These are phyloP conservation scores for Intellagama lesueurii DNA, from an alignment of 2,797 vertebrate species.

Conservation along the genomic window DNA sequence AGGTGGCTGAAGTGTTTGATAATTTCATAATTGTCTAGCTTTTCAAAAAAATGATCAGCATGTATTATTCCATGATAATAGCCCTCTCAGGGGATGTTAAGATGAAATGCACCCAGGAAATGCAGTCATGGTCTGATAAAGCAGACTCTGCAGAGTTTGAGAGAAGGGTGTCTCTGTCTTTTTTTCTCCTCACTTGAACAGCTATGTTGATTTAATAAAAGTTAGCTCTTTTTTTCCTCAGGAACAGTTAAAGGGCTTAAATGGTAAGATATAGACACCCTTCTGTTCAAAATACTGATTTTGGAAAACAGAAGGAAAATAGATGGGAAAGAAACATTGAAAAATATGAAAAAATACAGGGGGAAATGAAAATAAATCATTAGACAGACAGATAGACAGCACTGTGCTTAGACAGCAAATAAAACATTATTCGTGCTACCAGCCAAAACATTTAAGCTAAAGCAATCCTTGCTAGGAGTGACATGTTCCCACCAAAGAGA, in stretches of 20 bases:
- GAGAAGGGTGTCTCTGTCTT: neutral
- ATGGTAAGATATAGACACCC: neutral
- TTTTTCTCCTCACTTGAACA: slow-evolving; percentile 11
- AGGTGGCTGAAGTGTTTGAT: slow-evolving; percentile 40
- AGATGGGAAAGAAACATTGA: neutral
- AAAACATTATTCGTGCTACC: neutral
- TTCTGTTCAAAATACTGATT: neutral
- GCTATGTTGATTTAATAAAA: slow-evolving; percentile 37
- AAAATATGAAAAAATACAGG: neutral
- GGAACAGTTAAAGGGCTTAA: neutral
- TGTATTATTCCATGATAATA: slow-evolving; percentile 16
- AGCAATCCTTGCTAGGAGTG: neutral
- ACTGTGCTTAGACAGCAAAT: neutral
- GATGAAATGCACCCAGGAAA: slow-evolving; percentile 24
- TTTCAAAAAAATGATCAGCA: slow-evolving; percentile 11
- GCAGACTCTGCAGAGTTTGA: slow-evolving; percentile 15
- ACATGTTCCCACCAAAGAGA: neutral
- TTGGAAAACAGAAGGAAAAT: neutral
- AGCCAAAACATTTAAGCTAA: slow-evolving; percentile 2
- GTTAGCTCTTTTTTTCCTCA: slow-evolving; percentile 11
- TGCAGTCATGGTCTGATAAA: neutral
- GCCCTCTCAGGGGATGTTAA: neutral
- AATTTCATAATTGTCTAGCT: slow-evolving; percentile 58
- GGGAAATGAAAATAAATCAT: neutral
- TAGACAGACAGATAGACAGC: neutral